Evolutionary conservation across 1,140 invertebrate species (phyloP), one percentile per base, ranked within the genome.

Genomic region (Berghia stephanieae): DNA sequence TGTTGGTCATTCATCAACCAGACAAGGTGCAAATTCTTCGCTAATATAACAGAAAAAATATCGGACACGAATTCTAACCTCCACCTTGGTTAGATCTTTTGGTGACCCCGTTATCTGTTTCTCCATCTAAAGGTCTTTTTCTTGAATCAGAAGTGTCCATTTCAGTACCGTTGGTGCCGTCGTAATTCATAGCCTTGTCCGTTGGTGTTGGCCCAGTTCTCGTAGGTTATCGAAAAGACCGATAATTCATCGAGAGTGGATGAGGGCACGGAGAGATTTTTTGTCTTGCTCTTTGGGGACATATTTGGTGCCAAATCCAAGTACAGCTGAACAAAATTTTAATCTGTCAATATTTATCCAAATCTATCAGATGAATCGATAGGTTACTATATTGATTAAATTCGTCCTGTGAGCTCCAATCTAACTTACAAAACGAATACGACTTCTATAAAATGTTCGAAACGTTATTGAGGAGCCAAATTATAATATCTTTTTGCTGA

Each of bases 71-170:
- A 77, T 75, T 70, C 85, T 86, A 83, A 96, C 94, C 94, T 93
- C 93, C 93, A 88, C 94, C 95, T 90, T 95, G 95, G 90, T 96
- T 94, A 79, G 95, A 96, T 89, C 94, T 93, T 91, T 96, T 96
- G 80, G 94, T 94, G 83, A 94, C 93, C 83, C 94, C 94, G 92
- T 95, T 95, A 90, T 96, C 94, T 83, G 92, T 92, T 90, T 95
- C 94, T 83, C 93, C 93, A 90, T 96, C 94, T 85, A 95, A 92
- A 78, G 95, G 95, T 88, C 95, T 92, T 92, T 96, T 96, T 90
- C 95, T 83, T 81, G 89, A 89, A 85, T 90, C 89, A 76, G 86
- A 86, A 81, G 88, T 88, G 83, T 89, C 89, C 86, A 87, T 88
- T 79, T 87, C 86, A 78, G 85, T 83, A 80, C 83, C 86, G 84